phyloP scores from a whole-genome alignment of 2,113 vertebrate genomes.

The Hypanus sabinus region DNA sequence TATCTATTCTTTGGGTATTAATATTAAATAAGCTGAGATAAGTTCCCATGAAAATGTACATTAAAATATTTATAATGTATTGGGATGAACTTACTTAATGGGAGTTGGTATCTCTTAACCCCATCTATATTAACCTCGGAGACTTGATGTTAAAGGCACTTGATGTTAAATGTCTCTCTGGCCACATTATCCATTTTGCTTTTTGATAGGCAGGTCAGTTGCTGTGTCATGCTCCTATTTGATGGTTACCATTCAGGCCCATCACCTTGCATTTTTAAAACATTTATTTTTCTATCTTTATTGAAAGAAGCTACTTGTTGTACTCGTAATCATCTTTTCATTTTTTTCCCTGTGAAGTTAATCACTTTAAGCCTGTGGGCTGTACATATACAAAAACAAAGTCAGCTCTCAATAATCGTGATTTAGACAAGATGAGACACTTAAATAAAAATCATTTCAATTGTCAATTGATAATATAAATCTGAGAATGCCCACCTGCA shows the following conservation, averaged over 20 bases:
- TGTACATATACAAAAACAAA: background rate
- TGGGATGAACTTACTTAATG: background rate
- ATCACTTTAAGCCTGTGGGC: background rate
- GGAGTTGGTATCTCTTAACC: background rate
- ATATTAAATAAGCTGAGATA: background rate
- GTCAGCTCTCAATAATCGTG: background rate
- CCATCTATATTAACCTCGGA: background rate
- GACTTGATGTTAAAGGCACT: background rate
- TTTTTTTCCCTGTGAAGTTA: background rate
- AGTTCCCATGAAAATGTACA: background rate
- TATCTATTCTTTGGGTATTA: background rate
- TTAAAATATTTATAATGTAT: background rate
- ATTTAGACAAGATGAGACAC: background rate
- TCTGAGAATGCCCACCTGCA: background rate
- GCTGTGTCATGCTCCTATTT: background rate
- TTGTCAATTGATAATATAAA: background rate
- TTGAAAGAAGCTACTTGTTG: background rate
- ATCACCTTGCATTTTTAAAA: background rate
- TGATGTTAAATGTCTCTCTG: background rate
- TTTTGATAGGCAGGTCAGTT: background rate
- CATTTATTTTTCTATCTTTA: background rate
- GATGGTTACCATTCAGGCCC: background rate
- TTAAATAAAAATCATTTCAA: background rate
- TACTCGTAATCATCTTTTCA: background rate
- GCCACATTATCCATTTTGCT: background rate